Conservation (phyloP, 2,888 invertebrate species). For the Rotaria macrura region DNA sequence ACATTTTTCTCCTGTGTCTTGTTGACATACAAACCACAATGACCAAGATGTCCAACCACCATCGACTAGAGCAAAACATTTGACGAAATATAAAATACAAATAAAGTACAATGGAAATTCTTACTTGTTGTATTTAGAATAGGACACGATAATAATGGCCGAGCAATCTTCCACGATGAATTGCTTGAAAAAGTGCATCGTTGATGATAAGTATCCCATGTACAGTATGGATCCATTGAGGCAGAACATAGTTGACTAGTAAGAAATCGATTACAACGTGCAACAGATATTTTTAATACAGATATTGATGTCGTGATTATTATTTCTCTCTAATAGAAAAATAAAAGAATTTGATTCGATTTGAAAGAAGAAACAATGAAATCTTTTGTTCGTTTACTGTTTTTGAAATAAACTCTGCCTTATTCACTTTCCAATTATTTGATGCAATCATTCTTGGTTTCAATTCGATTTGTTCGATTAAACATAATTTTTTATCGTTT, state of each 20-base stretch:
- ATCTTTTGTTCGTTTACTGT: background rate
- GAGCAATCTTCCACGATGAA: background rate
- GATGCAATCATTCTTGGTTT: background rate
- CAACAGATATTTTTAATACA: conserved; percentile 64
- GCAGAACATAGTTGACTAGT: conserved; percentile 43
- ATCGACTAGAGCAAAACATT: conserved; percentile 41
- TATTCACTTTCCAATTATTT: background rate
- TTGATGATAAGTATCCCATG: conserved; percentile 71
- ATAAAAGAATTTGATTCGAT: background rate
- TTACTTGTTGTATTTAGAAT: conserved; percentile 47
- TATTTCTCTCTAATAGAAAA: conserved; percentile 58
- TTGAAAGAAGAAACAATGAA: background rate
- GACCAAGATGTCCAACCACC: conserved; percentile 71
- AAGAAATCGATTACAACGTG: conserved; percentile 66
- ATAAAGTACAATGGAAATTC: too few relatives aligned
- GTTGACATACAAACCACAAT: conserved; percentile 67
- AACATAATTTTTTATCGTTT: conserved; percentile 59
- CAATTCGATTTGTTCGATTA: conserved; percentile 70
- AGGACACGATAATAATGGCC: conserved; percentile 57
- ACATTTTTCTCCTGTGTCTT: conserved; percentile 43
- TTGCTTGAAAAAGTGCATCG: conserved; percentile 57
- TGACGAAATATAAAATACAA: background rate
- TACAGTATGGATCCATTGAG: conserved; percentile 87
- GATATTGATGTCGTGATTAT: conserved; percentile 64
- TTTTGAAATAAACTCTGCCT: background rate